These are phyloP conservation scores for Polia nebulosa DNA, from an alignment of 2,888 invertebrate species.

Conservation along the genomic window DNA sequence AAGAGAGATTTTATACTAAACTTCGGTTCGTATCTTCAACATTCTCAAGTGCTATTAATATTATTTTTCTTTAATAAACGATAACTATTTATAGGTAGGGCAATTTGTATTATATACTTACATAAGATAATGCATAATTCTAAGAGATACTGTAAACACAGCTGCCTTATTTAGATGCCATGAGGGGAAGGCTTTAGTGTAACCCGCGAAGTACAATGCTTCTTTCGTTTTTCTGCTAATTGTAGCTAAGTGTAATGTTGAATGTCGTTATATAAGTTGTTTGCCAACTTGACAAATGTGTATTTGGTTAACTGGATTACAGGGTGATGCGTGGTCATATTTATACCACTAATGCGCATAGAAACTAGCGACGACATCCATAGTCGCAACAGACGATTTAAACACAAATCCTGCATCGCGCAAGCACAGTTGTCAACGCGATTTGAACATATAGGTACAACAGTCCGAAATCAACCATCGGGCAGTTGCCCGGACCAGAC, in stretches of 20 bases:
- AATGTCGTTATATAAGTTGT: neutral
- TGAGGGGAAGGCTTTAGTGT: neutral
- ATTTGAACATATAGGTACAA: no score
- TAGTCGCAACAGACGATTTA: no score
- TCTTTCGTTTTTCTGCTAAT: neutral
- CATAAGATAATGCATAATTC: constrained; percentile 21
- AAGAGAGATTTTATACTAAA: neutral
- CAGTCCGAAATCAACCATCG: no score
- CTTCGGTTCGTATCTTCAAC: no score
- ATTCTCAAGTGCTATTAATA: constrained; percentile 1
- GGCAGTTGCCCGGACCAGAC: no score
- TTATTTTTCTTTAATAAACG: constrained; percentile 10
- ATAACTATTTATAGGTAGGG: constrained; percentile 32
- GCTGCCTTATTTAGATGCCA: neutral
- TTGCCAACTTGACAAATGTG: no score
- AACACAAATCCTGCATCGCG: no score
- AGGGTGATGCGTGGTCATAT: no score
- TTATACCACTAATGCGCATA: no score
- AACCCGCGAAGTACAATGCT: neutral
- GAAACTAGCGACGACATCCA: no score
- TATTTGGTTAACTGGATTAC: no score
- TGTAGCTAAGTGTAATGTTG: neutral
- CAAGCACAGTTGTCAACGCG: no score
- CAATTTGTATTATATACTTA: constrained; percentile 45
- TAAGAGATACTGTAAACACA: constrained; percentile 1